Evolutionary conservation across 2,888 invertebrate species (phyloP), one percentile per base, ranked within the genome.

Genomic region (Drosophila nr. medialis): DNA sequence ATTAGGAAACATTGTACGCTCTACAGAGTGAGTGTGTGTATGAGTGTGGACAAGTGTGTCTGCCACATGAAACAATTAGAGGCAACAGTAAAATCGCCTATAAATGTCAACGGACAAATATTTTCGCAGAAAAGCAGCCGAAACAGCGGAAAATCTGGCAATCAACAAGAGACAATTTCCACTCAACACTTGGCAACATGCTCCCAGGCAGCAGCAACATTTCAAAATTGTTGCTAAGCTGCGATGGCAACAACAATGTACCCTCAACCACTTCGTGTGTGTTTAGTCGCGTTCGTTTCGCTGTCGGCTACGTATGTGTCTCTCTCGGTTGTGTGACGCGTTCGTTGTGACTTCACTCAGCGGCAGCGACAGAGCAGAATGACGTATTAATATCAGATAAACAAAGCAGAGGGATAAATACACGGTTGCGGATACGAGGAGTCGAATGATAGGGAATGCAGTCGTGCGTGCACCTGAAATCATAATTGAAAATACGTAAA

Each of bases 291-390:
- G 63, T 68, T 78, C 89, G 87, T 81, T 66, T 71, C 73, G 85
- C 88, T 85, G 90, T 79, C 86, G 90, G 86, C 86, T 81, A 75
- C 85, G 90, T 88, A 76, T 81, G 82, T 81, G 65, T 71, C 67
- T 83, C 85, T 82, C 83, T 76, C 83, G 86, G 81, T 83, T 83
- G 79, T 79, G 86, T 88, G 81, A 76, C 80, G 88, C 72, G 86
- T 77, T 78, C 78, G 63, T 69, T 61, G 63, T 71, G 40, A 36
- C 54, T 65, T 62, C 51, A 48, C 49, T 27, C 32, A 38, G 38
- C 60, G 55, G 59, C 54, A 65, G 59, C 59, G 62, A 63, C 34
- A 53, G n/a, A 63, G 40, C 68, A 49, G 49, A 81, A 81, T 83
- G 81, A 78, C 76, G 75, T 59, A 77, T 68, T 61, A 49, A 70